Conservation (phyloP, 2,888 invertebrate genomes). For the Liodrosophila aerea region DNA sequence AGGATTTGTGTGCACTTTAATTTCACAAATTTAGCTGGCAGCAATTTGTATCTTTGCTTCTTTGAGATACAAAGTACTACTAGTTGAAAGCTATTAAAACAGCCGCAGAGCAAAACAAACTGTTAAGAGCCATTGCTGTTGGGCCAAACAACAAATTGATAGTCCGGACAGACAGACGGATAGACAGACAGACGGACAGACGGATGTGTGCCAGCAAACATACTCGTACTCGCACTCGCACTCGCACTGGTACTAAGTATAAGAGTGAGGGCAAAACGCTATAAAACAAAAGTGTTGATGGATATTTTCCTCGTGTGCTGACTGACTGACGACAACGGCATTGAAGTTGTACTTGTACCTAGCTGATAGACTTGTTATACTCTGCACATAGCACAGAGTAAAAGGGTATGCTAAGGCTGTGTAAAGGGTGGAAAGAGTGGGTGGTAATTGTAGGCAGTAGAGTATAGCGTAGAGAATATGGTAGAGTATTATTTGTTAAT, state of each 20-base stretch:
- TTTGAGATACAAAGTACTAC: conserved; percentile 71
- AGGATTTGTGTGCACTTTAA: conserved; percentile 61
- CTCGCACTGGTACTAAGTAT: too few species aligned
- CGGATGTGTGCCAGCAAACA: conserved; percentile 75
- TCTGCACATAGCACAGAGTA: too few species aligned
- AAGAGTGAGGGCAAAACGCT: conserved; percentile 36
- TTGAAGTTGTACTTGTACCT: conserved; percentile 54
- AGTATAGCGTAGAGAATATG: too few species aligned
- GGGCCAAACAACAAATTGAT: conserved; percentile 74
- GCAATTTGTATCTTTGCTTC: conserved; percentile 73
- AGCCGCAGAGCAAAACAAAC: conserved; percentile 71
- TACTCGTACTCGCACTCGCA: too few species aligned
- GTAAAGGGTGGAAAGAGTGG: too few species aligned
- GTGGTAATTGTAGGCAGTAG: too few species aligned
- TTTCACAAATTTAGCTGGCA: conserved; percentile 59
- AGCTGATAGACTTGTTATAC: conserved; percentile 35
- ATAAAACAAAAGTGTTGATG: conserved; percentile 78
- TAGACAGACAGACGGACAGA: conserved; percentile 21
- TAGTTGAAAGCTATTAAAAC: conserved; percentile 70
- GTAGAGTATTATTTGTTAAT: too few species aligned
- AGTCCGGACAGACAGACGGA: conserved; percentile 43
- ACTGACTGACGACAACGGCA: conserved; percentile 66
- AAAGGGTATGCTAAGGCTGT: background rate
- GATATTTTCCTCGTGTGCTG: conserved; percentile 75
- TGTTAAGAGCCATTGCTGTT: conserved; percentile 49